Evolutionary conservation across 2,888 invertebrate species (phyloP).

Genomic region (Phragmatobia fuliginosa): DNA sequence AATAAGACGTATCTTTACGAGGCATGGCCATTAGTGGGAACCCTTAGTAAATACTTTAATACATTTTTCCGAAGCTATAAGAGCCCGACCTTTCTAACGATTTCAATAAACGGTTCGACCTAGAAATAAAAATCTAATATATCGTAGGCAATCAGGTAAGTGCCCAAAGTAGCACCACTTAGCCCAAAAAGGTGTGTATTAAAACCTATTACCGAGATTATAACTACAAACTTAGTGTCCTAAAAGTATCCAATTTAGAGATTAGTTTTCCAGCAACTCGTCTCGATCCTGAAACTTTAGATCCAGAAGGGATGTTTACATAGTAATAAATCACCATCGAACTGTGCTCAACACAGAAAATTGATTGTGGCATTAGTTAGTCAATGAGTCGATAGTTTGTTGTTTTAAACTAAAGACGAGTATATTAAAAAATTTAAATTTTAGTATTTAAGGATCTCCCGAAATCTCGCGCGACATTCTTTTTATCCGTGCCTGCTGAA

Average conservation of each 20-base stretch:
- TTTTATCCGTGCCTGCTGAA: too few species aligned
- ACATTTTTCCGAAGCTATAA: neutral
- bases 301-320: slow-evolving; percentile 37
- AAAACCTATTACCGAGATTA: slow-evolving; percentile 27
- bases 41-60: neutral
- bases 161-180: slow-evolving; percentile 20
- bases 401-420: too few species aligned
- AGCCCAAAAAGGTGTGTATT: slow-evolving; percentile 16
- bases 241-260: slow-evolving; percentile 43
- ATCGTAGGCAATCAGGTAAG: slow-evolving; percentile 12
- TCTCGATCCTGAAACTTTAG: slow-evolving; percentile 42
- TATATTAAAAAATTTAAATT: too few species aligned
- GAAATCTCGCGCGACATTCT: too few species aligned
- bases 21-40: neutral
- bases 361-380: neutral
- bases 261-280: slow-evolving; percentile 44
- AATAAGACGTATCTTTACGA: neutral
- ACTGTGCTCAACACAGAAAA: neutral
- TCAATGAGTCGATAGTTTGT: too few species aligned
- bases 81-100: neutral
- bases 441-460: too few species aligned
- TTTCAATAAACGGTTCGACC: slow-evolving; percentile 2
- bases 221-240: slow-evolving; percentile 18
- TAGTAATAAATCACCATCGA: neutral
- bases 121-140: slow-evolving; percentile 8